These are phyloP conservation scores for Rissa tridactyla DNA, from an alignment of 2,113 vertebrate genomes.

Conservation along the genomic window DNA sequence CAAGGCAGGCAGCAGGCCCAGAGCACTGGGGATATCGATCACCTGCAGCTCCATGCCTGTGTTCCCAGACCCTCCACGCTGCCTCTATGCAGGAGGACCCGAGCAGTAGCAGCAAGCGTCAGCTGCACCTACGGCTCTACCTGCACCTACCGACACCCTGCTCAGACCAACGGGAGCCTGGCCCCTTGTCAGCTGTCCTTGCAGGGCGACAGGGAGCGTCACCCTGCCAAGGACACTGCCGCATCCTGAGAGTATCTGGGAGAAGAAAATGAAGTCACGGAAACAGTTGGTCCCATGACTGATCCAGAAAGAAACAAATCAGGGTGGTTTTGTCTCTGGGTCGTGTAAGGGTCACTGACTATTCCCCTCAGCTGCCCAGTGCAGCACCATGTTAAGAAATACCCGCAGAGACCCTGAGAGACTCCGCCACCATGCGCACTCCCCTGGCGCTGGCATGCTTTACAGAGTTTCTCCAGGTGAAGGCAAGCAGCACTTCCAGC, in stretches of 20 bases:
- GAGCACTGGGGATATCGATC: rapidly evolving
- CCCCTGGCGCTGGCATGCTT: not conserved
- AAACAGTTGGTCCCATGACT: not conserved
- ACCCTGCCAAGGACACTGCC: rapidly evolving
- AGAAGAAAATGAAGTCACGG: not conserved
- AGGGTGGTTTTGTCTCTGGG: not conserved
- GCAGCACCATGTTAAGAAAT: not conserved
- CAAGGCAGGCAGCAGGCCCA: not conserved
- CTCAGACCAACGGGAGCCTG: not conserved
- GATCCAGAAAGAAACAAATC: not conserved
- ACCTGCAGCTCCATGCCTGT: rapidly evolving
- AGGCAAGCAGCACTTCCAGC: not conserved
- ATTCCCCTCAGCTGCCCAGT: not conserved
- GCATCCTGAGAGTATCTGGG: not conserved
- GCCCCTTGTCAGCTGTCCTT: not conserved
- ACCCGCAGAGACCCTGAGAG: not conserved
- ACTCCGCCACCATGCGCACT: rapidly evolving
- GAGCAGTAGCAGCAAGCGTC: not conserved
- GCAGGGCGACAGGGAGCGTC: rapidly evolving
- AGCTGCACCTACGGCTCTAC: not conserved
- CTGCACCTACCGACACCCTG: not conserved
- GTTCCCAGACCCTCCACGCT: not conserved
- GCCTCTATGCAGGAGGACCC: not conserved
- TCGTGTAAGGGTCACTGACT: not conserved
- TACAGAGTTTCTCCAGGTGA: not conserved